phyloP scores from a whole-genome alignment of 1,140 invertebrate genomes.

The Caenorhabditis remanei region DNA sequence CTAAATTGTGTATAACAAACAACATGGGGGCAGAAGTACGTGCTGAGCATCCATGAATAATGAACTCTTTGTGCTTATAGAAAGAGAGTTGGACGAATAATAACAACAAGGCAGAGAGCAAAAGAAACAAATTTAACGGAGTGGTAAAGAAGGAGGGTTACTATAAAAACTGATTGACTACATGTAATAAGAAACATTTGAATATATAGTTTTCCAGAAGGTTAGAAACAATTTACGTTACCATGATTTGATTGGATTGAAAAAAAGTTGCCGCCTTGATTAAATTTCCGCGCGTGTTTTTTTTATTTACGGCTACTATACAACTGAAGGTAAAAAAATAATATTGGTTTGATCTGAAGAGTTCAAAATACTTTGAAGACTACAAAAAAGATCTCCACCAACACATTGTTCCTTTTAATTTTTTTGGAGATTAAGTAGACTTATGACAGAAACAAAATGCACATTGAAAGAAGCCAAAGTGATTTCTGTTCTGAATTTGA shows the following conservation, averaged over 20 bases:
- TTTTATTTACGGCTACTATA: not conserved
- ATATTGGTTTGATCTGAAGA: not conserved
- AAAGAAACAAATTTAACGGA: not conserved
- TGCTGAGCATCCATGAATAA: constrained; percentile 45
- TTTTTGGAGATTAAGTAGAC: not conserved
- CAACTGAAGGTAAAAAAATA: not conserved
- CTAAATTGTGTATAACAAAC: constrained; percentile 41
- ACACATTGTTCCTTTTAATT: too few species aligned
- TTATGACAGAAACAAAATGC: not conserved
- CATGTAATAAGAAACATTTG: too few species aligned
- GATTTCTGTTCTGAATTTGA: not conserved
- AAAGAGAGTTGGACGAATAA: not conserved
- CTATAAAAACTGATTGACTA: not conserved
- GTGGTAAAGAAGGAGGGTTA: not conserved
- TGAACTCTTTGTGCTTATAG: constrained; percentile 15
- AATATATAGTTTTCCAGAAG: too few species aligned
- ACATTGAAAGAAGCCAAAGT: not conserved
- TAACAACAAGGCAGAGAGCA: constrained; percentile 3
- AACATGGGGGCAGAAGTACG: not conserved
- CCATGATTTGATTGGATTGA: not conserved
- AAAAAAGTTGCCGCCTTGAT: constrained; percentile 1
- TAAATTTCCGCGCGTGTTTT: not conserved
- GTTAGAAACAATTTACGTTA: not conserved
- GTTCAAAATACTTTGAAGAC: too few species aligned
- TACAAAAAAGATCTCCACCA: too few species aligned